Base-by-base conservation (phyloP, 2,888 invertebrate species). In the Operophtera brumata region DNA sequence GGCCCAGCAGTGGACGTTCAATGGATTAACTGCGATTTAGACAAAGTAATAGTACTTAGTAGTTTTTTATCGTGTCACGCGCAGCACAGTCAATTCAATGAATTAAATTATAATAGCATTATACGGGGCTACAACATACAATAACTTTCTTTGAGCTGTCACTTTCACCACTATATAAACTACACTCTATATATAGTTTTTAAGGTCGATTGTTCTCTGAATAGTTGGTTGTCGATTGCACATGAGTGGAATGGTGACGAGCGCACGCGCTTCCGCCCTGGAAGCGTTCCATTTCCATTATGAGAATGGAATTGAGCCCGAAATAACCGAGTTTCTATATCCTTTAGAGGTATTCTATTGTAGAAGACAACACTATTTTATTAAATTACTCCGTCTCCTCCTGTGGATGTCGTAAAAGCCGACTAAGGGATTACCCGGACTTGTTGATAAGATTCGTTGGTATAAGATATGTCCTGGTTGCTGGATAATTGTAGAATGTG, bases 141-240 rank as follows among this genome's bases (percentile, higher is more conserved):
- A 77, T 78, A 75, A 80, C 84, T 86, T 86, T 86, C 84, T 81
- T 83, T 66, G 67, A 67, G 65, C 20, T 56, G 62, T 62, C 60
- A 73, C 82, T 86, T 84, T 85, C 82, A 71, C 79, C 70, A 56
- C 59, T 64, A 41, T 48, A 45, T 44, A 83, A 73, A 72, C 61
- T 51, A 44, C 47, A 48, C 56, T 57, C 51, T 61, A 71, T 46
- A 0, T 6, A 28, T 12, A 2, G 10, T 0, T 1, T 1, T 71
- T 82, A 61, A 65, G 72, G 72, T 60, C 46, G 26, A 42, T 45
- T 40, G 56, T 53, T 53, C 54, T 59, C 65, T 70, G 49, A 30
- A 45, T 64, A 43, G 67, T 52, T 32, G 64, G 65, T n/a, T 59
- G 73, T 75, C 71, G 57, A 61, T 55, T 61, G 66, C 58, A 69